Conservation (phyloP, 2,888 invertebrate species). For the Alviniconcha strummeri region DNA sequence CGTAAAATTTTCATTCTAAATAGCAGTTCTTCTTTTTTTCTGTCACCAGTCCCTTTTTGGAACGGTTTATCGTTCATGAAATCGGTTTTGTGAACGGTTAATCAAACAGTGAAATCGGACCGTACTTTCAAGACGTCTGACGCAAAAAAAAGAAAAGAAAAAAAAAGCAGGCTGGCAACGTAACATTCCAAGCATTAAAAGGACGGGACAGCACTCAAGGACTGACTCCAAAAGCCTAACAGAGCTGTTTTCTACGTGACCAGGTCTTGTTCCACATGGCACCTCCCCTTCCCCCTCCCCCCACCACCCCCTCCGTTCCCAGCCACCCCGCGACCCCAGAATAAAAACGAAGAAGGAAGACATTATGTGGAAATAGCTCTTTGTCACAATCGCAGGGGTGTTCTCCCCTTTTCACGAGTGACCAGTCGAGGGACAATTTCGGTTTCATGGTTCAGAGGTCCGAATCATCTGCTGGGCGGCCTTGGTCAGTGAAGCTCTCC, state of each 20-base stretch:
- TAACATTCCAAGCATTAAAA: neutral
- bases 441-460: constrained; percentile 19
- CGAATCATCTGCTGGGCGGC: constrained; percentile 2
- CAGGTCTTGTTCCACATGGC: neutral
- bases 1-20: constrained; percentile 22
- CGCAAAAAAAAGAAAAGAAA: no score
- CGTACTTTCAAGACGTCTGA: neutral
- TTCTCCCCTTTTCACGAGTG: constrained; percentile 32
- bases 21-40: neutral
- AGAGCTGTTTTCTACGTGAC: constrained; percentile 10
- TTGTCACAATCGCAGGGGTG: constrained; percentile 23
- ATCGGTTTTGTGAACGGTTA: constrained; percentile 20
- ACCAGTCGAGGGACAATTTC: constrained; percentile 27
- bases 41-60: no score
- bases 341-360: constrained; percentile 1
- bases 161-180: neutral
- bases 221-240: neutral
- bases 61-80: constrained; percentile 18
- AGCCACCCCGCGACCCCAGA: neutral
- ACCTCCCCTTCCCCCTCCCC: neutral
- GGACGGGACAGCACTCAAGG: neutral
- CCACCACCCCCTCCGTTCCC: no score
- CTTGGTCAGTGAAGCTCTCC: neutral
- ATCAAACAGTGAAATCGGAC: constrained; percentile 8
- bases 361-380: constrained; percentile 26